Percentiles rank a stretch among this genome's conserved stretches.
Conservation (phyloP, 2,888 invertebrate species). For the Agrotis exclamationis region DNA sequence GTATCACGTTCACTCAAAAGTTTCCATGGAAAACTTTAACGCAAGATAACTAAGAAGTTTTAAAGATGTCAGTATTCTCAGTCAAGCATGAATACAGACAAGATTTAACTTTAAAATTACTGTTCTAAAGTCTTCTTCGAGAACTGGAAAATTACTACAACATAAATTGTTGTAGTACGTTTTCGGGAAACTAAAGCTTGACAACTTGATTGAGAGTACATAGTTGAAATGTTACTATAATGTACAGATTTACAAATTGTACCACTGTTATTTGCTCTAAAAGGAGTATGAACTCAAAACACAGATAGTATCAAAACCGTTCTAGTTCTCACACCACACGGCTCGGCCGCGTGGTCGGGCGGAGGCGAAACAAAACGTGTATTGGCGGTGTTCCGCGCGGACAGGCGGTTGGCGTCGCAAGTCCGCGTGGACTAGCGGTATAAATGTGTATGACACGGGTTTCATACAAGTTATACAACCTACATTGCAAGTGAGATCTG, state of each 20-base stretch:
- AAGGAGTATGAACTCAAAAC: not conserved
- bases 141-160: conserved; percentile 1
- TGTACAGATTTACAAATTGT: not conserved
- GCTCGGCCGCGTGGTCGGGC: too few relatives aligned
- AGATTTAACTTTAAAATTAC: conserved; percentile 10
- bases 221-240: not conserved
- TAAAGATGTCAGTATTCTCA: not conserved
- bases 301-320: too few relatives aligned
- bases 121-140: not conserved
- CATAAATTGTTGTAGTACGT: not conserved
- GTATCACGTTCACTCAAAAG: not conserved
- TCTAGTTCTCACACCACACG: too few relatives aligned
- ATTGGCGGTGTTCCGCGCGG: too few relatives aligned
- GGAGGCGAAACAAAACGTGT: too few relatives aligned
- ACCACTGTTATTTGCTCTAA: not conserved
- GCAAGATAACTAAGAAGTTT: not conserved
- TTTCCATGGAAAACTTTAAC: not conserved
- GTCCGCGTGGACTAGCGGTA: too few relatives aligned
- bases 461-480: too few relatives aligned
- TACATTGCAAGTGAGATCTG: too few relatives aligned
- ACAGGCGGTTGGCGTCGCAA: too few relatives aligned
- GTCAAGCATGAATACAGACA: not conserved
- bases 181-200: not conserved
- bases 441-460: too few relatives aligned
- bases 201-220: not conserved